These are phyloP conservation scores for Syngnathus rostellatus DNA, from an alignment of 2,797 vertebrate genomes.

Conservation along the genomic window DNA sequence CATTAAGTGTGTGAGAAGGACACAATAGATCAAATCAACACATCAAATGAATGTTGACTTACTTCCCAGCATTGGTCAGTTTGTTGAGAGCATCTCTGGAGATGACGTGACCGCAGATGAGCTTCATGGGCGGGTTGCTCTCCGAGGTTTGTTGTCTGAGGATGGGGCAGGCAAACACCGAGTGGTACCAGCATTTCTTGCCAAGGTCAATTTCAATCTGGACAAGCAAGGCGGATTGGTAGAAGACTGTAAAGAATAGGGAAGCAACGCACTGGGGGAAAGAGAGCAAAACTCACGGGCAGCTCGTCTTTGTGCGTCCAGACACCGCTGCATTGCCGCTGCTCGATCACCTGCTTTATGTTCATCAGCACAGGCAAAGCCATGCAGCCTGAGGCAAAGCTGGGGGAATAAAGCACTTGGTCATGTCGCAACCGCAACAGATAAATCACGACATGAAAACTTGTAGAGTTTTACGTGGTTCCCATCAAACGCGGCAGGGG, in stretches of 20 bases:
- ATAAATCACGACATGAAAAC: background rate
- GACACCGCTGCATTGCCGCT: conserved; percentile 83
- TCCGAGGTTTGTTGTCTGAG: conserved; percentile 87
- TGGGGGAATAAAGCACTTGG: conserved; percentile 26
- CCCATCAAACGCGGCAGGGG: background rate
- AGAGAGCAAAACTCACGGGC: conserved; percentile 64
- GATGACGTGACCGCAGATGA: conserved; percentile 87
- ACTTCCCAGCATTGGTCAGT: conserved; percentile 88
- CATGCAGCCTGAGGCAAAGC: conserved; percentile 87
- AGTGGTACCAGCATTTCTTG: conserved; percentile 94
- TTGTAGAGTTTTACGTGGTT: background rate
- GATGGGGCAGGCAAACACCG: conserved; percentile 89
- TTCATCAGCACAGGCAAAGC: conserved; percentile 87
- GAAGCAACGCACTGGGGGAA: background rate
- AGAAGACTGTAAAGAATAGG: background rate
- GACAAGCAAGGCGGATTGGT: background rate
- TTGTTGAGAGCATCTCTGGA: conserved; percentile 91
- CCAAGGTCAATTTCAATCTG: conserved; percentile 89
- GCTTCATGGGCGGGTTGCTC: conserved; percentile 90
- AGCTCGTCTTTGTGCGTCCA: conserved; percentile 90
- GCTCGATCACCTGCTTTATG: conserved; percentile 88
- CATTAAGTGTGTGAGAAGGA: background rate
- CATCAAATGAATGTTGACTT: conserved; percentile 42
- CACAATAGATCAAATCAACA: background rate
- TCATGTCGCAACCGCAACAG: background rate